Evolutionary conservation across 2,797 vertebrate genomes (phyloP).

Genomic region (Protosalanx chinensis): DNA sequence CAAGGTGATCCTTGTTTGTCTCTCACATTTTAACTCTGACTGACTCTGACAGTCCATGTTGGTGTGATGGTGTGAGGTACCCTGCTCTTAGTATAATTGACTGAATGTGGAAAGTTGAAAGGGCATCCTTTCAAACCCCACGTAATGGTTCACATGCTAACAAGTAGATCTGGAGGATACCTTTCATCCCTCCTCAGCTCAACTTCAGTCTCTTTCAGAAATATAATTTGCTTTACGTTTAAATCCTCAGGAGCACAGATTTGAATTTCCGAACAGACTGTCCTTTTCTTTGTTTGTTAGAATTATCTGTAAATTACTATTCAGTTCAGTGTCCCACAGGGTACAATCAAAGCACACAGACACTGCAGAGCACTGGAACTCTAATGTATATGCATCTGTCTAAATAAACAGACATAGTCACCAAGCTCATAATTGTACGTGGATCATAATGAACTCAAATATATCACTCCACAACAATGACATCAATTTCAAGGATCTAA

Average conservation of each 20-base stretch:
- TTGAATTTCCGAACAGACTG: slow-evolving; percentile 8
- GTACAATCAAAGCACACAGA: slow-evolving; percentile 48
- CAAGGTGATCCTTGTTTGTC: no score
- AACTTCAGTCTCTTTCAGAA: slow-evolving; percentile 17
- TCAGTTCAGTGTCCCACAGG: slow-evolving; percentile 55
- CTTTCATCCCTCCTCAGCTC: not conserved
- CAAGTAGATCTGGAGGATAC: not conserved
- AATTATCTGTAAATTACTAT: slow-evolving; percentile 46
- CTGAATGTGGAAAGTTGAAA: not conserved
- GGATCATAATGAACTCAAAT: slow-evolving; percentile 41
- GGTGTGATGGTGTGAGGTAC: no score
- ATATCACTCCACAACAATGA: not conserved
- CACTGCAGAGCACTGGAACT: slow-evolving; percentile 42
- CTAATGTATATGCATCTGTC: slow-evolving; percentile 46
- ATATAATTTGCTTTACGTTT: not conserved
- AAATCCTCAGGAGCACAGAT: slow-evolving; percentile 11
- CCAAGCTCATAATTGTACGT: not conserved
- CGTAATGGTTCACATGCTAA: not conserved
- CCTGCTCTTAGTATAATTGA: no score
- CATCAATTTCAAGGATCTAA: not conserved
- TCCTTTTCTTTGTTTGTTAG: slow-evolving; percentile 38
- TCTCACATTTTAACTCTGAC: no score
- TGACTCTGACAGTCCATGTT: no score
- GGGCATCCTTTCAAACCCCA: no score
- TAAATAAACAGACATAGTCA: slow-evolving; percentile 28